phyloP scores from a whole-genome alignment of 2,888 invertebrate species.

The Lithophane semibrunnea region DNA sequence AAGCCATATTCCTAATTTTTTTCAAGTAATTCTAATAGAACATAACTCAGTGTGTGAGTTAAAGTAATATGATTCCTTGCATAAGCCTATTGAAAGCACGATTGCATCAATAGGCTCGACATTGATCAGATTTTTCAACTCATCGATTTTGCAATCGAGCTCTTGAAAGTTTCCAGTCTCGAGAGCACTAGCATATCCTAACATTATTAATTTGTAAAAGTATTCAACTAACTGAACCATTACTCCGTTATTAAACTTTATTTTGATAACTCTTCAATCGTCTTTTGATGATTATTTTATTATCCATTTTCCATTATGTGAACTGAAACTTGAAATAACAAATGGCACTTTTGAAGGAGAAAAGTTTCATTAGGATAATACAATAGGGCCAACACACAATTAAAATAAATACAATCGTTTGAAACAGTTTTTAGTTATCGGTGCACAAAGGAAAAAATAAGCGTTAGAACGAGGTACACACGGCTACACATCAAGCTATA shows the following conservation, averaged over 20 bases:
- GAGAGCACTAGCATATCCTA: neutral
- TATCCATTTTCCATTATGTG: slow-evolving; percentile 7
- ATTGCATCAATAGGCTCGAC: too few species aligned
- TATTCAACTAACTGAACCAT: slow-evolving; percentile 11
- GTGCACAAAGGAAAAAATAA: neutral
- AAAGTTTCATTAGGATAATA: neutral
- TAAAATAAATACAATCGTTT: neutral
- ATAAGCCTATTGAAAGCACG: neutral
- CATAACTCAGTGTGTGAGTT: too few species aligned
- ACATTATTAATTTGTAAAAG: slow-evolving; percentile 2
- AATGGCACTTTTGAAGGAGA: neutral
- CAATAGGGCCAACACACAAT: neutral
- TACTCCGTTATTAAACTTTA: slow-evolving; percentile 5
- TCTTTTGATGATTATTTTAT: neutral
- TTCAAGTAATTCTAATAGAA: too few species aligned
- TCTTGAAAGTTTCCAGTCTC: neutral
- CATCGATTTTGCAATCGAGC: neutral
- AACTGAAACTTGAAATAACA: neutral
- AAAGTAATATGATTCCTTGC: too few species aligned
- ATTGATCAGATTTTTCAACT: slow-evolving; percentile 2
- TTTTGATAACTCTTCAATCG: neutral
- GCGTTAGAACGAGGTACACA: too few species aligned
- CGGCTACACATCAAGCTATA: too few species aligned
- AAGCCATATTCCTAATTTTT: too few species aligned
- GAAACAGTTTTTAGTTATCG: neutral